phyloP scores from a whole-genome alignment of 2,797 vertebrate genomes.

The Chrosomus eos region DNA sequence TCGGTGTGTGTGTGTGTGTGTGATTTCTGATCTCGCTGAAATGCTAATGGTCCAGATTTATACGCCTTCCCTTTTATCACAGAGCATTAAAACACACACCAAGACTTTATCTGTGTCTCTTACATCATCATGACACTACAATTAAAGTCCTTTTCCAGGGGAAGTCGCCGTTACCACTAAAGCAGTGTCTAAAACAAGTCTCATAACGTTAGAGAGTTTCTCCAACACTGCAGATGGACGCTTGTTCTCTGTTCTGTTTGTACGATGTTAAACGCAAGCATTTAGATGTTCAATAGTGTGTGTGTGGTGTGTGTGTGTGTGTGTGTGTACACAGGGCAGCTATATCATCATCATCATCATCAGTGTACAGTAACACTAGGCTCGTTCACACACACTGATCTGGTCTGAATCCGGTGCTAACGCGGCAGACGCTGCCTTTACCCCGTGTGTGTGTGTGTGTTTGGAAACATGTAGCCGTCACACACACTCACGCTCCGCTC shows the following conservation, averaged over 20 bases:
- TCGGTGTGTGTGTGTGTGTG: no score
- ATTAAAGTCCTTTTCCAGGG: not conserved
- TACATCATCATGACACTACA: not conserved
- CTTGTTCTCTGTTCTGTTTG: not conserved
- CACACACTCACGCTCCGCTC: not conserved
- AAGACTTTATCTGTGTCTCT: not conserved
- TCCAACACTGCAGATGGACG: not conserved
- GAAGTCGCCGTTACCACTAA: not conserved
- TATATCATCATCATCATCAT: not conserved
- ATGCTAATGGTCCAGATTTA: not conserved
- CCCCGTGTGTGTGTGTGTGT: no score
- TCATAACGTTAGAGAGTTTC: not conserved
- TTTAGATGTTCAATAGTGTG: not conserved
- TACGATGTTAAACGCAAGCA: not conserved
- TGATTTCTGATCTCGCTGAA: no score
- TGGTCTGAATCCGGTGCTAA: conserved; percentile 14
- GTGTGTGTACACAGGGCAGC: conserved; percentile 19
- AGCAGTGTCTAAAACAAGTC: not conserved
- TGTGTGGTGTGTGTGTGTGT: not conserved
- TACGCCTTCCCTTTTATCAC: not conserved
- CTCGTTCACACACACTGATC: not conserved
- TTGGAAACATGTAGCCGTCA: not conserved
- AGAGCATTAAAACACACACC: not conserved
- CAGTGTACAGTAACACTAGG: not conserved
- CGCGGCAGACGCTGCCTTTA: not conserved